Evolutionary conservation across 2,888 invertebrate genomes (phyloP).

Genomic region (Physocephala rufipes): DNA sequence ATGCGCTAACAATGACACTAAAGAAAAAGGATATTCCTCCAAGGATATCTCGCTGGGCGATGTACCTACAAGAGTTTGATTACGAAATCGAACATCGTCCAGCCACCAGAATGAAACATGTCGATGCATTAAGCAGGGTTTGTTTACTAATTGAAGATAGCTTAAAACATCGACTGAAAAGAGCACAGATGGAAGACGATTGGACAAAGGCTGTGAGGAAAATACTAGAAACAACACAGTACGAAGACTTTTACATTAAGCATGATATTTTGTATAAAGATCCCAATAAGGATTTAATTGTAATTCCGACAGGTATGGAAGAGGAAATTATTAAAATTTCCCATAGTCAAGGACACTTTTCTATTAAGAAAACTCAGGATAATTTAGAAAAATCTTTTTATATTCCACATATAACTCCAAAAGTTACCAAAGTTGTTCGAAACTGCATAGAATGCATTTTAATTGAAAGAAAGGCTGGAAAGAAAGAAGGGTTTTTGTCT

Average conservation of each 20-base stretch:
- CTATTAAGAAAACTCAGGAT: not conserved
- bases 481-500: not conserved
- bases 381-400: not conserved
- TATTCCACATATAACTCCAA: too few relatives aligned
- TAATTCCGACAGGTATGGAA: not conserved
- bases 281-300: not conserved
- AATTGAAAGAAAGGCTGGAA: not conserved
- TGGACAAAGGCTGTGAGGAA: not conserved
- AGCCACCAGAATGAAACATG: slow-evolving; percentile 40
- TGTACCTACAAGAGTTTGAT: slow-evolving; percentile 41
- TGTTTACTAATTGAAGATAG: slow-evolving; percentile 14
- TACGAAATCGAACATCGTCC: slow-evolving; percentile 42
- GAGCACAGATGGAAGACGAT: not conserved
- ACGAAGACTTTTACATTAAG: not conserved
- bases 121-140: slow-evolving; percentile 42
- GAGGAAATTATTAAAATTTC: not conserved
- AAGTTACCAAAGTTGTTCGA: too few relatives aligned
- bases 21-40: slow-evolving; percentile 13
- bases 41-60: slow-evolving; percentile 39
- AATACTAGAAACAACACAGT: not conserved
- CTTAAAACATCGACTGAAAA: not conserved
- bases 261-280: not conserved
- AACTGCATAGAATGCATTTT: too few relatives aligned
- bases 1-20: not conserved
- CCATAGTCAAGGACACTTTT: not conserved